A percentile compares a stretch with the other conserved stretches of the same genome.
These are phyloP conservation scores for Spilosoma lubricipeda DNA, from an alignment of 2,888 invertebrate species.

Conservation along the genomic window DNA sequence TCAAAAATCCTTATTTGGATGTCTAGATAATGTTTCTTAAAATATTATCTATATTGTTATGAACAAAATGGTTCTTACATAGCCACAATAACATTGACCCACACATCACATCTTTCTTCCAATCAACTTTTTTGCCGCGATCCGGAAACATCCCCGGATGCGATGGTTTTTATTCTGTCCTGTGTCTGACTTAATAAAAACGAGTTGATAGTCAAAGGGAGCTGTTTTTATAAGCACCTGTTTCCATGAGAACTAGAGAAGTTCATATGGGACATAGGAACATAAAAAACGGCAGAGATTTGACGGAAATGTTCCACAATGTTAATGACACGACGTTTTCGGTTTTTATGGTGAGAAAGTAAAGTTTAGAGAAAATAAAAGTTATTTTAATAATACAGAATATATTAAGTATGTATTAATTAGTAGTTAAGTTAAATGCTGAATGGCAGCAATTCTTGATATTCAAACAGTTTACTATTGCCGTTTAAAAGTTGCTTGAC, in stretches of 20 bases:
- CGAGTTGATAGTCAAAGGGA: conserved; percentile 73
- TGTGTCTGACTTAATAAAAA: conserved; percentile 66
- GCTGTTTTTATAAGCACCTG: conserved; percentile 80
- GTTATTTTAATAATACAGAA: background rate
- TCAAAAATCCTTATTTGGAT: background rate
- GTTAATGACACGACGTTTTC: conserved; percentile 28
- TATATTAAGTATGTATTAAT: background rate
- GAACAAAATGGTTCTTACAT: conserved; percentile 57
- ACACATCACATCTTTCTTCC: conserved; percentile 66
- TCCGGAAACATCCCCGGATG: conserved; percentile 82
- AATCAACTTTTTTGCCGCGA: conserved; percentile 64
- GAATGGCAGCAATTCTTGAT: background rate
- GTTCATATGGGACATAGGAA: conserved; percentile 57
- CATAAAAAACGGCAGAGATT: conserved; percentile 66
- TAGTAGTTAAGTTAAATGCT: background rate
- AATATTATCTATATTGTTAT: background rate
- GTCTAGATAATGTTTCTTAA: background rate
- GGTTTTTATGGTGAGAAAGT: conserved; percentile 12
- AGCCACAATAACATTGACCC: conserved; percentile 71
- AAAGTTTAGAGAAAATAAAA: conserved; percentile 9
- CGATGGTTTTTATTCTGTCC: conserved; percentile 60
- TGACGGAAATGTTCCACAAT: conserved; percentile 38
- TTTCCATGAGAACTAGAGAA: conserved; percentile 70
- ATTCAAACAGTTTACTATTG: background rate
- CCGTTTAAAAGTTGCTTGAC: too few species aligned